Evolutionary conservation across 2,797 vertebrate species (phyloP), one percentile per base, ranked within the genome.

Genomic region (Cryptoblepharus egeriae): DNA sequence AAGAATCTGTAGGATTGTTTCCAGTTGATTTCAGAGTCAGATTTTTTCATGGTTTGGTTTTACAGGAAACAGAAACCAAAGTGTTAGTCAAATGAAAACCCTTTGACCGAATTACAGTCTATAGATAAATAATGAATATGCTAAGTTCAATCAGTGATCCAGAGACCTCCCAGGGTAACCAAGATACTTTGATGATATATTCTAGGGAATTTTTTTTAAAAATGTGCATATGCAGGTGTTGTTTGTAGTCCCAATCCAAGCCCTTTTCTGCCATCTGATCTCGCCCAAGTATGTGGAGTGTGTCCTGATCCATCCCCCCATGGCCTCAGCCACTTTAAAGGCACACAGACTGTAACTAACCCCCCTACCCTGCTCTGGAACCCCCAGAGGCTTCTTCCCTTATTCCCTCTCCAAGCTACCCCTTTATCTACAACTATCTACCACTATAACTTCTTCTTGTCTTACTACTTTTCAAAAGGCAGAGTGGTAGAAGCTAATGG

Each of bases 1-100:
- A 83, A 87, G 39, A 75, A 72, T 42, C 60, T 81, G 65, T 70
- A 55, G 39, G 86, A 60, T 78, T 70, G 82, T 72, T 68, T 87
- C 81, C 80, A 85, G 87, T 45, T 76, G 81, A 79, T 88, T 88
- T 77, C 67, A 57, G 85, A 83, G 83, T 85, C 83, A 79, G 87
- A 78, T 88, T 74, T 84, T 28, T 71, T 58, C 81, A 75, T 58
- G 3, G 87, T 84, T 75, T 76, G 79, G 74, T 72, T 72, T 87
- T 89, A 75, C 64, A 79, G 77, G 84, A 80, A 84, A 83, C 28
- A 24, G 64, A 77, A 57, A 87, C 32, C 60, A 81, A 77, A 75
- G 64, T 55, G 24, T 75, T 57, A 32, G 87, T 75, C 39, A 84
- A 75, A 85, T 55, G 69, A 74, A 78, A 82, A 64, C 69, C 20